Evolutionary conservation across 2,113 vertebrate genomes (phyloP).

Genomic region (Dicerorhinus sumatrensis): DNA sequence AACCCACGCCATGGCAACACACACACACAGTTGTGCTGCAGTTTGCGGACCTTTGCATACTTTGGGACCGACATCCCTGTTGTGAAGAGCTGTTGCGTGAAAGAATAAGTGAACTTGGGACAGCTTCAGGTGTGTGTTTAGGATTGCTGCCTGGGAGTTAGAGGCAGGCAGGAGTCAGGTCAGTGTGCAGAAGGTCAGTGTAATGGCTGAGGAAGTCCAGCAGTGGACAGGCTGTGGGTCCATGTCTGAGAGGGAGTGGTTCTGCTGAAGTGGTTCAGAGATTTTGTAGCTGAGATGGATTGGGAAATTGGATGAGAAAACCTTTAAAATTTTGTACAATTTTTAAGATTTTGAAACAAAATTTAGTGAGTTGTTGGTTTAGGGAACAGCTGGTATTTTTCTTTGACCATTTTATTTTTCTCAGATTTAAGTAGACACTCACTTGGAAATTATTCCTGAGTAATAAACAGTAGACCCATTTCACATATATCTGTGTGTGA

Average conservation of each 20-base stretch:
- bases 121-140: neutral
- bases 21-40: neutral
- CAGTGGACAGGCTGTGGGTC: neutral
- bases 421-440: conserved; percentile 35
- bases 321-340: neutral
- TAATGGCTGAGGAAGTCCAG: neutral
- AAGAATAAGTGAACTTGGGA: neutral
- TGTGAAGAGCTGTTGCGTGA: neutral
- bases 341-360: neutral
- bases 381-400: neutral
- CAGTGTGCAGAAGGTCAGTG: neutral
- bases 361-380: neutral
- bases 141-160: neutral
- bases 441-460: conserved; percentile 40
- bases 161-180: neutral
- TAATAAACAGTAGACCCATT: neutral
- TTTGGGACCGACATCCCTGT: neutral
- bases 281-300: neutral
- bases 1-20: neutral
- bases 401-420: neutral
- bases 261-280: conserved; percentile 1
- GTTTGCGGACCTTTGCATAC: neutral
- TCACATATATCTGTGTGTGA: neutral
- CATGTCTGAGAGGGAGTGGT: neutral
- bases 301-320: neutral